Evolutionary conservation across 2,797 vertebrate genomes (phyloP).

Genomic region (Nyctibius grandis): DNA sequence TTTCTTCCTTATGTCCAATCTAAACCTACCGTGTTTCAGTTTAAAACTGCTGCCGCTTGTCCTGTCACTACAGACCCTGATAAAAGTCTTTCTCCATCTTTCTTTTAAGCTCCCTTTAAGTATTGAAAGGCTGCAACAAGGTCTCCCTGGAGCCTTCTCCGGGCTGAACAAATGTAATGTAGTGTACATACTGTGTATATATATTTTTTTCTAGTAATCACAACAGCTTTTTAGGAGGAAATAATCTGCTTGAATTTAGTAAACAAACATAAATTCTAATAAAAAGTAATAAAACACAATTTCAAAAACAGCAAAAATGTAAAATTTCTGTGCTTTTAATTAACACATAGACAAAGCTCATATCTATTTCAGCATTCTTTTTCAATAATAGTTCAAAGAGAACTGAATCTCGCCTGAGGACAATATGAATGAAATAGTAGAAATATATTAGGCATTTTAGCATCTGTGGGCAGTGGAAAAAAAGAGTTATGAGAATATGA

Average conservation of each 20-base stretch:
- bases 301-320: background rate
- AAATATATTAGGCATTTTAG: background rate
- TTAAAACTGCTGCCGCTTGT: background rate
- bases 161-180: background rate
- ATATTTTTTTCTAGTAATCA: background rate
- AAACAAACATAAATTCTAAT: background rate
- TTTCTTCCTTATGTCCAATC: background rate
- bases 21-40: background rate
- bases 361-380: background rate
- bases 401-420: background rate
- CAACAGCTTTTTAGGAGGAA: background rate
- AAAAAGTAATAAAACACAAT: background rate
- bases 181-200: background rate
- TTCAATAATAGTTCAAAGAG: background rate
- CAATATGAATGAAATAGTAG: background rate
- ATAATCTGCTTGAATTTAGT: background rate
- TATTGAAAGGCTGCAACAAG: background rate
- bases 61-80: background rate
- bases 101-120: background rate
- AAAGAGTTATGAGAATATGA: background rate
- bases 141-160: background rate
- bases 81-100: background rate
- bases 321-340: background rate
- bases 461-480: background rate
- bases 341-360: background rate